Conservation (phyloP, 2,888 invertebrate genomes). For the Tetanocera ferruginea region DNA sequence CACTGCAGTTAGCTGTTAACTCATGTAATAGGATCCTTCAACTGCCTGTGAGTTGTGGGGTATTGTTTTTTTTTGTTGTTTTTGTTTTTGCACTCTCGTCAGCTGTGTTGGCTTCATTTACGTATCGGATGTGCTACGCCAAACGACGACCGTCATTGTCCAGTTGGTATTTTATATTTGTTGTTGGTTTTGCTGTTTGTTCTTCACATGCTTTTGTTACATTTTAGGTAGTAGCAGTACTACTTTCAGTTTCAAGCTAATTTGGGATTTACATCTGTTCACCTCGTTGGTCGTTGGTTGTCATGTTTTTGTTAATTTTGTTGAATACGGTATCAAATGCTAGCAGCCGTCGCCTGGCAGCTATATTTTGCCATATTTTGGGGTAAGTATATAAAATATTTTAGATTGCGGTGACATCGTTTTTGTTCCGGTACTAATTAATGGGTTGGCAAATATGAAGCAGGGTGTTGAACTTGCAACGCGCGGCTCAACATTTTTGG, state of each 20-base stretch:
- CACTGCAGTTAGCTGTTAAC: not conserved
- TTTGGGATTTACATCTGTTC: slow-evolving; percentile 30
- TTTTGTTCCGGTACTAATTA: slow-evolving; percentile 20
- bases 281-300: not conserved
- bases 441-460: slow-evolving; percentile 10
- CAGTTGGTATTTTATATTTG: not conserved
- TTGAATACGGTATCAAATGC: not conserved
- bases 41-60: not conserved
- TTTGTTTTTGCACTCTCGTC: slow-evolving; percentile 1
- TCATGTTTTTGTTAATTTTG: slow-evolving; percentile 9
- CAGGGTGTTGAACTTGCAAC: not conserved
- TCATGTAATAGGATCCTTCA: slow-evolving; percentile 11
- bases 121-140: not conserved
- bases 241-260: slow-evolving; percentile 23
- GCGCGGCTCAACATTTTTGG: not conserved
- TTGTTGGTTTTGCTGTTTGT: not conserved
- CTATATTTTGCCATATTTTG: no score
- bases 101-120: slow-evolving; percentile 1
- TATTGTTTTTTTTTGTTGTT: not conserved
- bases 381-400: not conserved
- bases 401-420: not conserved
- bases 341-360: not conserved
- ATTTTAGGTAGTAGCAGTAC: no score
- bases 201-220: not conserved
- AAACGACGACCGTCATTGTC: not conserved